Percentiles rank a stretch among this genome's conserved stretches.
Evolutionary conservation across 2,113 vertebrate species (phyloP).

Genomic region (Lichenostomus cassidix): DNA sequence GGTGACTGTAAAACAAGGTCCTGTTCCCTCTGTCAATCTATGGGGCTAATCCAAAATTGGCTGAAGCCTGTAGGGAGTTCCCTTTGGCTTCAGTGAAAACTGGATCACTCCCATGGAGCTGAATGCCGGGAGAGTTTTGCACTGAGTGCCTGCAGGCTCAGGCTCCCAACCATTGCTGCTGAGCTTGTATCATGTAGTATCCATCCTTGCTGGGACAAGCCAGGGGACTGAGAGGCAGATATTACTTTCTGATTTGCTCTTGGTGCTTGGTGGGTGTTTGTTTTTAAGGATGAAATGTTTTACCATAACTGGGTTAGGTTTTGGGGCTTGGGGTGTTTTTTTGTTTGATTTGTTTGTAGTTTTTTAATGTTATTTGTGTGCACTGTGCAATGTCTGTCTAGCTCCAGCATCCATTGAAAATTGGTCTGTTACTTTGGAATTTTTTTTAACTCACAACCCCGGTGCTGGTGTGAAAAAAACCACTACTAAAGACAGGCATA

Average conservation of each 20-base stretch:
- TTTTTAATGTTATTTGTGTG: not conserved
- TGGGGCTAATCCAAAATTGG: constrained; percentile 8
- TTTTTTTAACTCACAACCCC: not conserved
- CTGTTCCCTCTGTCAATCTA: not conserved
- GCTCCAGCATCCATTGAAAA: constrained; percentile 22
- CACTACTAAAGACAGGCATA: constrained; percentile 30
- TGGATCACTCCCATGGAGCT: constrained; percentile 1
- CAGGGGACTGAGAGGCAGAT: not conserved
- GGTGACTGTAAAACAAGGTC: not conserved
- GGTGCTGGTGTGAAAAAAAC: constrained; percentile 18
- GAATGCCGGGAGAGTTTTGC: not conserved
- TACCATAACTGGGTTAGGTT: not conserved
- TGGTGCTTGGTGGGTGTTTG: constrained; percentile 38
- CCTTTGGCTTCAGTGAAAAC: not conserved
- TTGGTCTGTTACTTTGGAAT: not conserved
- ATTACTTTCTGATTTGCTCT: constrained; percentile 1
- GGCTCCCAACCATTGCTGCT: constrained; percentile 36
- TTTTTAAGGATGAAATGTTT: constrained; percentile 15
- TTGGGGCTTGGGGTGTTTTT: not conserved
- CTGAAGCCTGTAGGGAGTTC: not conserved
- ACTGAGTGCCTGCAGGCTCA: constrained; percentile 61
- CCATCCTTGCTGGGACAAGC: not conserved
- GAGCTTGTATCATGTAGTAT: not conserved
- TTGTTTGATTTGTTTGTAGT: not conserved
- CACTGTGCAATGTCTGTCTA: constrained; percentile 39